Conservation (phyloP, 1,140 invertebrate genomes). For the Heliconius hermathena region DNA sequence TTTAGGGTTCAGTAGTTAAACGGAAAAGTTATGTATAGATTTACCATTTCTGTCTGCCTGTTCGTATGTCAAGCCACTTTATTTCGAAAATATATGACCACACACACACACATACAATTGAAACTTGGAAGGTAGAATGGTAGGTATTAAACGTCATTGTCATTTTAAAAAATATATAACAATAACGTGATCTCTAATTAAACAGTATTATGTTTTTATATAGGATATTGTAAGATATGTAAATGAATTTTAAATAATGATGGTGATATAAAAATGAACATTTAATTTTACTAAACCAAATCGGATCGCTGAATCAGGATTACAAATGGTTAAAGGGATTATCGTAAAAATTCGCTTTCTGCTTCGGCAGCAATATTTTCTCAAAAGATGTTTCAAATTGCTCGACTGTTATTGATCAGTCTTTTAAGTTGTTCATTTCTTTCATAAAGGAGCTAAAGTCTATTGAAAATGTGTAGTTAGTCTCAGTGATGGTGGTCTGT, state of each 20-base stretch:
- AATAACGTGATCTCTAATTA: too few species aligned
- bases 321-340: slow-evolving; percentile 28
- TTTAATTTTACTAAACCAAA: slow-evolving; percentile 28
- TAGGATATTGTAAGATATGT: too few species aligned
- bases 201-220: too few species aligned
- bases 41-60: too few species aligned
- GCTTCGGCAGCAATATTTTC: slow-evolving; percentile 25
- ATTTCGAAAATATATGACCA: too few species aligned
- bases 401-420: slow-evolving; percentile 20
- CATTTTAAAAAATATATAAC: too few species aligned
- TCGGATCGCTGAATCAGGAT: slow-evolving; percentile 28
- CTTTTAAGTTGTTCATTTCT: slow-evolving; percentile 38
- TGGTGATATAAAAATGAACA: neutral
- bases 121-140: too few species aligned
- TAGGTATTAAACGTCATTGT: too few species aligned
- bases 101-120: too few species aligned
- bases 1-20: too few species aligned
- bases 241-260: neutral
- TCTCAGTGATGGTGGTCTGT: slow-evolving; percentile 61
- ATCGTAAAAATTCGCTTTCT: slow-evolving; percentile 26
- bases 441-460: slow-evolving; percentile 50
- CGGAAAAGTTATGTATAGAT: too few species aligned
- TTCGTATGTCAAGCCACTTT: too few species aligned
- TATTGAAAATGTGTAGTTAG: slow-evolving; percentile 62
- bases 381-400: slow-evolving; percentile 32